These are phyloP conservation scores for Drosophila meridionalis DNA, from an alignment of 2,888 invertebrate species.

Conservation along the genomic window DNA sequence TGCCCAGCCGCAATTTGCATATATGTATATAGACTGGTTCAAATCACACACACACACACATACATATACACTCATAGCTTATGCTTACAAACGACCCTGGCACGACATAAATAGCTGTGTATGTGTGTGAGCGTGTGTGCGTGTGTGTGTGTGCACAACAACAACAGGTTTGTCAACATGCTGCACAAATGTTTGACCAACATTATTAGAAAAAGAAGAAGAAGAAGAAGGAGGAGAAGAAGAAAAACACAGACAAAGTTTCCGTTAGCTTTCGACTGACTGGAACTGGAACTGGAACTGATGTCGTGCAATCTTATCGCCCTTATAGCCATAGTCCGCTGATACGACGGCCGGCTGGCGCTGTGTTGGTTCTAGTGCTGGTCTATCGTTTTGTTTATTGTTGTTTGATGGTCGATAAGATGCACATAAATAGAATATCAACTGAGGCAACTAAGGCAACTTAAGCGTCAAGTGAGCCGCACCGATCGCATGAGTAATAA, in stretches of 20 bases:
- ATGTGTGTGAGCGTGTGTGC: not conserved
- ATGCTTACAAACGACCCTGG: conserved; percentile 34
- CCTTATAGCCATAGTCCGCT: conserved; percentile 9
- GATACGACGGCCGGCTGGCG: conserved; percentile 19
- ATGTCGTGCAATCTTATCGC: conserved; percentile 43
- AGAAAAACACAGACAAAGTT: not conserved
- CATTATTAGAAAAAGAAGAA: conserved; percentile 11
- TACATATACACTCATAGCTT: not conserved
- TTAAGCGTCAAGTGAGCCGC: not conserved
- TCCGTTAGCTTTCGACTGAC: conserved; percentile 6
- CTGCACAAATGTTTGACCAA: conserved; percentile 34
- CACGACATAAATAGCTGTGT: conserved; percentile 37
- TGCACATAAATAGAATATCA: not conserved
- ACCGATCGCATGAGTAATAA: conserved; percentile 52
- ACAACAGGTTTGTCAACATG: conserved; percentile 33
- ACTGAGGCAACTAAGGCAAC: not conserved
- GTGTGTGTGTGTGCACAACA: conserved; percentile 14
- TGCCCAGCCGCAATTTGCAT: conserved; percentile 36
- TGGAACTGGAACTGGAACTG: conserved; percentile 10
- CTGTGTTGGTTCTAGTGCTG: not conserved
- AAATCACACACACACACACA: conserved; percentile 1
- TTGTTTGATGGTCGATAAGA: conserved; percentile 42
- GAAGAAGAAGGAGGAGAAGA: not conserved
- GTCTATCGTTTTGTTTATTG: conserved; percentile 35
- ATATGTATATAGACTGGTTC: conserved; percentile 29